Evolutionary conservation across 2,113 vertebrate species (phyloP).

Genomic region (Ctenodactylus gundi): DNA sequence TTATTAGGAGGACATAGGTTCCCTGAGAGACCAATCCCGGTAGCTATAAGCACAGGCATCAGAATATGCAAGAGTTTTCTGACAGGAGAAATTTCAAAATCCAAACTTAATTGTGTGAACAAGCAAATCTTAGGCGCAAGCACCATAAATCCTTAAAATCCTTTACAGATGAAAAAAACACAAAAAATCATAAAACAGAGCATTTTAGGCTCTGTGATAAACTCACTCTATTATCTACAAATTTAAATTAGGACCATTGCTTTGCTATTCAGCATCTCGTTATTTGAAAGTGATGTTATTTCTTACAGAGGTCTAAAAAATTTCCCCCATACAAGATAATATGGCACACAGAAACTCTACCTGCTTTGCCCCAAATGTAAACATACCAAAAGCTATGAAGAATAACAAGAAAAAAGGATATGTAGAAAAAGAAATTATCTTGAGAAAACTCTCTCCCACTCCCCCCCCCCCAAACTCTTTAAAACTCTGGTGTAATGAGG

Average conservation of each 20-base stretch:
- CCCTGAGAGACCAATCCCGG: neutral
- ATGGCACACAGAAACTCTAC: neutral
- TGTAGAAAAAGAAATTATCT: neutral
- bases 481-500: neutral
- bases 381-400: neutral
- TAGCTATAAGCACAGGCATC: neutral
- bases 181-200: neutral
- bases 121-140: neutral
- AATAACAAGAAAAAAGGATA: neutral
- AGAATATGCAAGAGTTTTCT: neutral
- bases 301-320: neutral
- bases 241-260: neutral
- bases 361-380: slow-evolving; percentile 6
- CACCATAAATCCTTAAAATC: neutral
- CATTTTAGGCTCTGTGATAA: neutral
- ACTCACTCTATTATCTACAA: neutral
- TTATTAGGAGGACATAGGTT: neutral
- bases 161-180: neutral
- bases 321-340: neutral
- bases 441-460: neutral
- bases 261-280: neutral
- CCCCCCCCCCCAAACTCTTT: too few relatives aligned
- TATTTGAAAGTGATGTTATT: neutral
- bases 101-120: neutral
- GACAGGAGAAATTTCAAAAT: neutral